phyloP scores from a whole-genome alignment of 1,140 invertebrate species.

The Pseudomyrmex flavicornis region DNA sequence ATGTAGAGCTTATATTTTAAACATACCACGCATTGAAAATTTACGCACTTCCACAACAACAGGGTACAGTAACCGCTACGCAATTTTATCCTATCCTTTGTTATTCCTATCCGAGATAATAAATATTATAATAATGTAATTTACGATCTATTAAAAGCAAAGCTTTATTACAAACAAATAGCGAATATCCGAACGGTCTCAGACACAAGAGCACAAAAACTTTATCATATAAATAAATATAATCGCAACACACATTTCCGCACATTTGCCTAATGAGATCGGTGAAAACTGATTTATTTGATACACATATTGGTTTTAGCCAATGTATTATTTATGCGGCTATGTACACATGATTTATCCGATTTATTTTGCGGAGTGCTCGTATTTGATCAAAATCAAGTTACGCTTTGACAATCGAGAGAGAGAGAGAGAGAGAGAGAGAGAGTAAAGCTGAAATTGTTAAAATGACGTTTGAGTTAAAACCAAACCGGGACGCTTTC shows the following conservation, averaged over 20 bases:
- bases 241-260: neutral
- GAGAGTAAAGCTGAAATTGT: neutral
- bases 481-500: neutral
- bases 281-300: slow-evolving; percentile 1
- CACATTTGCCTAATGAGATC: slow-evolving; percentile 5
- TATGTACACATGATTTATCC: slow-evolving; percentile 11
- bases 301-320: neutral
- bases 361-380: slow-evolving; percentile 5
- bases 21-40: neutral
- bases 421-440: too few species aligned
- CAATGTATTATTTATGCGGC: slow-evolving; percentile 10
- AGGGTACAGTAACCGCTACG: neutral
- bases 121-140: neutral
- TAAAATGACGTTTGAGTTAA: slow-evolving; percentile 19
- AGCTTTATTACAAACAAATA: slow-evolving; percentile 13
- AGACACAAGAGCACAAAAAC: neutral
- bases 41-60: neutral
- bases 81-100: neutral
- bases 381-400: slow-evolving; percentile 18
- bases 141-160: neutral
- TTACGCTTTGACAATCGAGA: slow-evolving; percentile 23
- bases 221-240: neutral
- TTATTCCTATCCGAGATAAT: neutral
- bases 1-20: neutral
- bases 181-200: neutral